A percentile compares a stretch with the other conserved stretches of the same genome.
Evolutionary conservation across 2,113 vertebrate species (phyloP).

Genomic region (Microcebus tavaratra): DNA sequence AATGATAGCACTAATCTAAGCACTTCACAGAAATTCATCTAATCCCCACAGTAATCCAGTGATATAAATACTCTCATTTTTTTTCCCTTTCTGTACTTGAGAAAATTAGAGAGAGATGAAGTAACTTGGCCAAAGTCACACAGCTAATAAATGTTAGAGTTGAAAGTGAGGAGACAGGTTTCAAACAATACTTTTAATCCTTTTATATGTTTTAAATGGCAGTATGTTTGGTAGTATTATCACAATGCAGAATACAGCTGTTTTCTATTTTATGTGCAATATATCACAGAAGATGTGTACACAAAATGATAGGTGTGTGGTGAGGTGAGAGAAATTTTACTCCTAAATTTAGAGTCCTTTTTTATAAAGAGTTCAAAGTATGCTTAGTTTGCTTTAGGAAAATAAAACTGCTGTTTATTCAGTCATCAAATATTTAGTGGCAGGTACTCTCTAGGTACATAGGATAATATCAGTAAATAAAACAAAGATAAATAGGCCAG

Average conservation of each 20-base stretch:
- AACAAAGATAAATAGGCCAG: not conserved
- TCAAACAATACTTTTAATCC: conserved; percentile 16
- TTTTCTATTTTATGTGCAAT: conserved; percentile 12
- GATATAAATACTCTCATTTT: not conserved
- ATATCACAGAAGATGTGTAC: not conserved
- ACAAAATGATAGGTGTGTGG: not conserved
- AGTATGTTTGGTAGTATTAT: conserved; percentile 32
- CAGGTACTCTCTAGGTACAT: not conserved
- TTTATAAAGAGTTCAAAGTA: conserved; percentile 31
- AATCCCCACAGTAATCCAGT: not conserved
- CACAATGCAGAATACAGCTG: conserved; percentile 1
- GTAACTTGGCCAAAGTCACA: conserved; percentile 21
- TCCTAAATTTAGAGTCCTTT: conserved; percentile 31
- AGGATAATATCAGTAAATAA: not conserved
- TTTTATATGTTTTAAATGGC: conserved; percentile 30
- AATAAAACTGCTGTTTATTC: conserved; percentile 39
- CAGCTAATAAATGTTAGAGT: not conserved
- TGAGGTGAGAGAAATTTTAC: conserved; percentile 10
- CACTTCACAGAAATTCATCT: not conserved
- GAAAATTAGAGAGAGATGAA: conserved; percentile 49
- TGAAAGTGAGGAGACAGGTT: conserved; percentile 33
- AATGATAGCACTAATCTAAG: not conserved
- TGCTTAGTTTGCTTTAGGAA: conserved; percentile 35
- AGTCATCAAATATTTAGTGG: conserved; percentile 27
- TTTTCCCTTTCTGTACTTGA: not conserved